A percentile compares a stretch with the other conserved stretches of the same genome.
Conservation (phyloP, 2,113 vertebrate genomes). For the Leptocoma aspasia region DNA sequence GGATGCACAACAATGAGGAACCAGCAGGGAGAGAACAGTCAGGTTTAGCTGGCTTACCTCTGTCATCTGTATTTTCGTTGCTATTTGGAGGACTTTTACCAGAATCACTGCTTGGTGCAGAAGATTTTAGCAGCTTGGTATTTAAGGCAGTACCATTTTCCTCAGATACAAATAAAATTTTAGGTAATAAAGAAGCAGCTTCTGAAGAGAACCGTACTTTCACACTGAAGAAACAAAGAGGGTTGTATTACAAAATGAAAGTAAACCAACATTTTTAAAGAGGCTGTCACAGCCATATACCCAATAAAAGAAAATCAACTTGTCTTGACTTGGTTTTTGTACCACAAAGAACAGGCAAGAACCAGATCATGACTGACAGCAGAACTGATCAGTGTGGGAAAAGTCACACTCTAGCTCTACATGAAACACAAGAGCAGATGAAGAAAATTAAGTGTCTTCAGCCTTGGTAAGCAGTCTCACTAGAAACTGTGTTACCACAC, state of each 20-base stretch:
- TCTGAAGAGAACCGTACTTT: constrained; percentile 68
- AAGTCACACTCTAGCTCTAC: not conserved
- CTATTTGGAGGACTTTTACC: not conserved
- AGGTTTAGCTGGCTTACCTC: constrained; percentile 29
- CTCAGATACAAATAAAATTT: constrained; percentile 60
- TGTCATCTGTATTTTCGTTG: not conserved
- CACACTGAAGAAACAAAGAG: constrained; percentile 60
- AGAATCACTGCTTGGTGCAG: not conserved
- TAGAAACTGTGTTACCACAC: not conserved
- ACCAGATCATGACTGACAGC: not conserved
- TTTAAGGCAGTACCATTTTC: not conserved
- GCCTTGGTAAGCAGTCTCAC: not conserved
- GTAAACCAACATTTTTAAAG: not conserved
- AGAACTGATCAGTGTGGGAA: not conserved
- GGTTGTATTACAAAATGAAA: not conserved
- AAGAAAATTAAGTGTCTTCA: not conserved
- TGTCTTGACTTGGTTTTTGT: not conserved
- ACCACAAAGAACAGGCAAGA: not conserved
- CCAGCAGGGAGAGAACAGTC: not conserved
- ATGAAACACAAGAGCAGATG: not conserved
- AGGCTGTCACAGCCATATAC: not conserved
- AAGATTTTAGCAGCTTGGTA: not conserved
- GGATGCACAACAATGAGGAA: not conserved
- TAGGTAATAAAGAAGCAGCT: constrained; percentile 60
- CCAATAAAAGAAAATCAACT: not conserved